These are phyloP conservation scores for Conomelus anceps DNA, from an alignment of 2,888 invertebrate species.

Conservation along the genomic window DNA sequence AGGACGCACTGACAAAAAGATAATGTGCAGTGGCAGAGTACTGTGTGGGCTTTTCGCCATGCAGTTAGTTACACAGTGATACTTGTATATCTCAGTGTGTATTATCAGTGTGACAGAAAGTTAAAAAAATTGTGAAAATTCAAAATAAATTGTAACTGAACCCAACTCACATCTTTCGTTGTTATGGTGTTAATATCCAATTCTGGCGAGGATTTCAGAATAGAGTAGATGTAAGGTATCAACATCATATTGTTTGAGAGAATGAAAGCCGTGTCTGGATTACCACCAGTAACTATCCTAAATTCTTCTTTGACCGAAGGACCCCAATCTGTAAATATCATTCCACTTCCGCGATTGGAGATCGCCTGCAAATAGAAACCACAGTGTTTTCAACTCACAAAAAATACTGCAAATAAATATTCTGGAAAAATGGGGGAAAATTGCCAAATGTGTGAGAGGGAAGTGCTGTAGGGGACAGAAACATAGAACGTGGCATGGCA, in stretches of 20 bases:
- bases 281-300: not conserved
- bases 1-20: too few species aligned
- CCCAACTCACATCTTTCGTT: not conserved
- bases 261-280: not conserved
- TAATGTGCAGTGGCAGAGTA: too few species aligned
- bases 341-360: not conserved
- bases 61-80: too few species aligned
- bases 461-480: too few species aligned
- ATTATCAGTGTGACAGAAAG: not conserved
- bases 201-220: not conserved
- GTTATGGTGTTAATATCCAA: not conserved
- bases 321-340: not conserved
- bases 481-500: too few species aligned
- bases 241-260: not conserved
- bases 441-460: too few species aligned
- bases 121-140: not conserved
- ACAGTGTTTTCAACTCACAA: not conserved
- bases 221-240: not conserved
- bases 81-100: not conserved
- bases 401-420: too few species aligned
- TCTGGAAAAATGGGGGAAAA: too few species aligned
- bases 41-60: too few species aligned
- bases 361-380: not conserved
- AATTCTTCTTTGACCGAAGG: not conserved
- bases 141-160: not conserved